Base-by-base conservation (phyloP, 2,113 vertebrate species). In the Zosterops pallidus region DNA sequence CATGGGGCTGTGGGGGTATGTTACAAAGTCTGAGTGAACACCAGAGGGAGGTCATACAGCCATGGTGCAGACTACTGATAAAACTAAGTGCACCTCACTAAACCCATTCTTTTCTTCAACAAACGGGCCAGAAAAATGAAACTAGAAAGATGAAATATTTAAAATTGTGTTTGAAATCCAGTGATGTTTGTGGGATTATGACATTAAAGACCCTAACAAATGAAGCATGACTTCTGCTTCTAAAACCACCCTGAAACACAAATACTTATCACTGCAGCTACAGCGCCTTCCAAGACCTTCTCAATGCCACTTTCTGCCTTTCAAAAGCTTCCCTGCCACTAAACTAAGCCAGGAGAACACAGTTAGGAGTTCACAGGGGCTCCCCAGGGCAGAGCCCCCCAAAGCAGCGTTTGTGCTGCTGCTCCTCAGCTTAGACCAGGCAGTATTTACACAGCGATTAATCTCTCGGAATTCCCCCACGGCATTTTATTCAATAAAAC, bases 281-380 rank as follows among this genome's bases (percentile, higher is more conserved):
- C 29, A 83, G 37, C 21, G 33, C 7, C 31, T 69, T 44, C 37
- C 53, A 55, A 42, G 28, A 28, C 25, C 37, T 77, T 31, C 57
- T 19, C 28, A 52, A 0, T 4, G 2, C 14, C 1, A 4, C 24
- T 35, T 18, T 33, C 52, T 35, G 44, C 33, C 55, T 60, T 83
- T 65, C 69, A 16, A 1, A 62, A 57, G 29, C 5, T 55, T 39
- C 42, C 35, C 23, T 60, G 47, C 17, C 37, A 23, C 56, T 49
- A 9, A 75, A 37, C 26, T n/a, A 62, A 80, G 17, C 2, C 46
- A n/a, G 49, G 23, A 83, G 23, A 63, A 42, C 5, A 25, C 5
- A 52, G 35, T 5, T 0, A 28, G 11, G 33, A 39, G 71, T 12
- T 77, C 41, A n/a, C 0, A 0, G 80, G 22, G 28, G n/a, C 46